Evolutionary conservation across 2,888 invertebrate genomes (phyloP).

Genomic region (Apodemia hepburni): DNA sequence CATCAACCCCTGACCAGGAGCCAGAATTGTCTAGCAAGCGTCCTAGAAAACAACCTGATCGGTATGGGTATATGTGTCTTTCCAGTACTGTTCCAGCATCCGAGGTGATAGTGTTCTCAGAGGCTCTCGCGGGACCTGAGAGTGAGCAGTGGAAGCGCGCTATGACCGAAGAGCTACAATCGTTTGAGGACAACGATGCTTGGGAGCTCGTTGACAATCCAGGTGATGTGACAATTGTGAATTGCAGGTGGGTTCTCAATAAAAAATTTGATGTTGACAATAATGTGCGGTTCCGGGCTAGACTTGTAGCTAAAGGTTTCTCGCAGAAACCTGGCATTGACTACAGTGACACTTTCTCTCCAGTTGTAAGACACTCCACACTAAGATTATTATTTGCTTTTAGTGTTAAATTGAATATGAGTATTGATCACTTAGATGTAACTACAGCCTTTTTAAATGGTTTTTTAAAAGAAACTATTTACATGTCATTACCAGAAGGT

Average conservation of each 20-base stretch:
- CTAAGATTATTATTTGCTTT: constrained; percentile 16
- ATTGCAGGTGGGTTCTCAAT: constrained; percentile 22
- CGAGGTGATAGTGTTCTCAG: not conserved
- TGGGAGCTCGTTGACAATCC: constrained; percentile 23
- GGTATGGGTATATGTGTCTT: constrained; percentile 7
- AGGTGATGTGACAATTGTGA: constrained; percentile 18
- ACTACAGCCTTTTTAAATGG: constrained; percentile 21
- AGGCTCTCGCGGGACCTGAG: not conserved
- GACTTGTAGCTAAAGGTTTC: constrained; percentile 27
- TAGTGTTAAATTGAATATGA: constrained; percentile 9
- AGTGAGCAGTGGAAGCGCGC: constrained; percentile 1
- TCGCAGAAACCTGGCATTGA: constrained; percentile 24
- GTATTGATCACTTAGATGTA: constrained; percentile 16
- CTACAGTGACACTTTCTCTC: constrained; percentile 14
- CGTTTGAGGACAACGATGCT: constrained; percentile 20
- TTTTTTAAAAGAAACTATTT: constrained; percentile 25
- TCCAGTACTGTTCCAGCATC: constrained; percentile 3
- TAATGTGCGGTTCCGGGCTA: constrained; percentile 24
- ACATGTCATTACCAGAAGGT: constrained; percentile 25
- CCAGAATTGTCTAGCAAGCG: not conserved
- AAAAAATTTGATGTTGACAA: constrained; percentile 23
- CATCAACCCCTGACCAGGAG: constrained; percentile 7
- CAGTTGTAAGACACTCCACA: constrained; percentile 8
- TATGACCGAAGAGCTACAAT: constrained; percentile 4
- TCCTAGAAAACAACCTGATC: not conserved